These are phyloP conservation scores for Lacanobia oleracea DNA, from an alignment of 2,888 invertebrate species.

Conservation along the genomic window DNA sequence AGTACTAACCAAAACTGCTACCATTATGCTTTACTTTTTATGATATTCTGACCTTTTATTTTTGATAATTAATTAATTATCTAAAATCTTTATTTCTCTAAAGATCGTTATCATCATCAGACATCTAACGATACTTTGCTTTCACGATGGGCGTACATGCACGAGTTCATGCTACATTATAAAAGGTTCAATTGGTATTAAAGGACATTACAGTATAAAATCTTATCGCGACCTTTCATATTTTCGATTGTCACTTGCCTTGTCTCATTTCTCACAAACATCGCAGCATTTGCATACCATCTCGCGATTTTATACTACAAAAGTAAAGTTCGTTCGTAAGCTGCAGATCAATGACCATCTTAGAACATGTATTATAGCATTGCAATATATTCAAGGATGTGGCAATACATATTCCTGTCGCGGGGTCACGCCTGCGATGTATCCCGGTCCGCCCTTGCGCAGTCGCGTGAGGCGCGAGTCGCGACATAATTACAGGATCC, in stretches of 20 bases:
- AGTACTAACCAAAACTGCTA: background rate
- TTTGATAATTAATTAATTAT: background rate
- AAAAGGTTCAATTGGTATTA: too few relatives aligned
- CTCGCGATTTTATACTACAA: background rate
- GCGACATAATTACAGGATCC: slow-evolving; percentile 59
- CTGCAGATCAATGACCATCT: slow-evolving; percentile 38
- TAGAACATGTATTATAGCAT: slow-evolving; percentile 19
- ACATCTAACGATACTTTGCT: background rate
- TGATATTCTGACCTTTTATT: background rate
- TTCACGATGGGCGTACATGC: background rate
- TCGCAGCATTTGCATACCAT: background rate
- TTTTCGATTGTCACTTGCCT: background rate
- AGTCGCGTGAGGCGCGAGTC: slow-evolving; percentile 44
- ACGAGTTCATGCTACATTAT: too few relatives aligned
- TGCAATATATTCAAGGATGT: slow-evolving; percentile 50
- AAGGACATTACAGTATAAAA: too few relatives aligned
- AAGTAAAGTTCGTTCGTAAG: background rate
- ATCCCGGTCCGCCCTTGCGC: slow-evolving; percentile 62
- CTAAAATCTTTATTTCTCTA: background rate
- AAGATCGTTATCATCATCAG: background rate
- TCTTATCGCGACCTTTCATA: too few relatives aligned
- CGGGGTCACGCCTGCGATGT: slow-evolving; percentile 61
- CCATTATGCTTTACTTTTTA: background rate
- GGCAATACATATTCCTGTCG: slow-evolving; percentile 55
- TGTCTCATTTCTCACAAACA: background rate